Base-by-base conservation (phyloP, 2,113 vertebrate species). In the Chamaea fasciata region DNA sequence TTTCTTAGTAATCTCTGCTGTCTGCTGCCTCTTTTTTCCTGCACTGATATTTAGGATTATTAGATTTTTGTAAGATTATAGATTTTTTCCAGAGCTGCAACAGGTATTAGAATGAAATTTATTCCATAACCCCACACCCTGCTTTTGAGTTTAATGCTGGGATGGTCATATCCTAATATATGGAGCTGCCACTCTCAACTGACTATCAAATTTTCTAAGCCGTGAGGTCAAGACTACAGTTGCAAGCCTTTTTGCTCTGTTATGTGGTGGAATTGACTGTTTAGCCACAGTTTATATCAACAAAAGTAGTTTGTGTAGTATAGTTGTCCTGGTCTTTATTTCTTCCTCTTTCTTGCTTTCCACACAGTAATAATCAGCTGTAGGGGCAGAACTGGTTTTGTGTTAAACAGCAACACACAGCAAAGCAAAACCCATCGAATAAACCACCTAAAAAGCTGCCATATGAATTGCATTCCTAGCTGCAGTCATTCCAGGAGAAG, bases 51-150 rank as follows among this genome's bases (percentile, higher is more conserved):
- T 64, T 82, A 84, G 21, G 7, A 24, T 82, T 89, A 11, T 64
- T 75, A 87, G 35, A 46, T 62, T 92, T 83, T 63, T 65, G 4
- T 69, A 35, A 65, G 37, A 31, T 60, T 31, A 20, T 18, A 17
- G 14, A 27, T 7, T 1, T 53, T 78, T 87, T 82, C 47, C 31
- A 68, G 65, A 41, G 14, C 35, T 82, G 17, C 22, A 41, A n/a
- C 30, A 63, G 30, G 13, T 67, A 33, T 1, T 84, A 70, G 21
- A 77, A 83, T 63, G 21, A 83, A 49, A 65, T 74, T 37, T 52
- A 7, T 57, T 56, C 16, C 11, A 12, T 0, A 6, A 6, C 5
- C 1, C 11, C 11, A 10, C 1, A 8, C 8, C 2, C 3, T 1
- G 1, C 44, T 42, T 90, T 60, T 79, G n/a, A n/a, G 69, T 82